Conservation (phyloP, 1,140 invertebrate species). For the Aethina tumida region DNA sequence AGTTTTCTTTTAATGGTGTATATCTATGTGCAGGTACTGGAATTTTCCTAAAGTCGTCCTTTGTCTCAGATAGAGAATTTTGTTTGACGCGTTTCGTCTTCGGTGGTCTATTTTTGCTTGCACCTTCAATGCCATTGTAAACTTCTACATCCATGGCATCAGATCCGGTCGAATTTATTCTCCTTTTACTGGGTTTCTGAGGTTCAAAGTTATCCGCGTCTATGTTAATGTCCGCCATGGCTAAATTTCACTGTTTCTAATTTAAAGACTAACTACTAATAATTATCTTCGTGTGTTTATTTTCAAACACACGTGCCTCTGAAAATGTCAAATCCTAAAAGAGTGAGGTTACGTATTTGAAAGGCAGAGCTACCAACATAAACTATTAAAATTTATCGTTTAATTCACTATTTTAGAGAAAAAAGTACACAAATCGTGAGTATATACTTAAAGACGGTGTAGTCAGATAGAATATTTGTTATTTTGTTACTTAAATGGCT, state of each 20-base stretch:
- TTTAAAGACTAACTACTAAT: too few relatives aligned
- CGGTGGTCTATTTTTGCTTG: slow-evolving; percentile 36
- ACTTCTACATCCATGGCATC: slow-evolving; percentile 52
- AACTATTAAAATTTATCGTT: too few relatives aligned
- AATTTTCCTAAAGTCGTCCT: slow-evolving; percentile 50
- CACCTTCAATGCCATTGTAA: slow-evolving; percentile 53
- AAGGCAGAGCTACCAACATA: too few relatives aligned
- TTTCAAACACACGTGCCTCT: too few relatives aligned
- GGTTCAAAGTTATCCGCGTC: slow-evolving; percentile 46
- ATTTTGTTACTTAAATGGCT: too few relatives aligned
- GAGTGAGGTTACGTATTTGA: too few relatives aligned
- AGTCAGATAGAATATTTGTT: too few relatives aligned
- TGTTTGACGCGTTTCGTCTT: slow-evolving; percentile 44
- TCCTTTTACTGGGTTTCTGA: slow-evolving; percentile 43
- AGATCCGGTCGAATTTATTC: slow-evolving; percentile 37
- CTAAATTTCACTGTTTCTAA: too few relatives aligned
- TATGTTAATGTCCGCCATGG: slow-evolving; percentile 39
- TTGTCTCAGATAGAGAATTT: slow-evolving; percentile 44
- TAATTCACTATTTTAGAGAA: too few relatives aligned
- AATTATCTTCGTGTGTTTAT: slow-evolving; percentile 3
- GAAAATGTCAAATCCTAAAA: too few relatives aligned
- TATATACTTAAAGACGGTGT: neutral
- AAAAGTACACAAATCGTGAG: neutral
- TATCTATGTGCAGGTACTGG: slow-evolving; percentile 63
- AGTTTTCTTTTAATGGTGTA: slow-evolving; percentile 89